phyloP scores from a whole-genome alignment of 2,888 invertebrate genomes.

The Venustoraphidia nigricollis region DNA sequence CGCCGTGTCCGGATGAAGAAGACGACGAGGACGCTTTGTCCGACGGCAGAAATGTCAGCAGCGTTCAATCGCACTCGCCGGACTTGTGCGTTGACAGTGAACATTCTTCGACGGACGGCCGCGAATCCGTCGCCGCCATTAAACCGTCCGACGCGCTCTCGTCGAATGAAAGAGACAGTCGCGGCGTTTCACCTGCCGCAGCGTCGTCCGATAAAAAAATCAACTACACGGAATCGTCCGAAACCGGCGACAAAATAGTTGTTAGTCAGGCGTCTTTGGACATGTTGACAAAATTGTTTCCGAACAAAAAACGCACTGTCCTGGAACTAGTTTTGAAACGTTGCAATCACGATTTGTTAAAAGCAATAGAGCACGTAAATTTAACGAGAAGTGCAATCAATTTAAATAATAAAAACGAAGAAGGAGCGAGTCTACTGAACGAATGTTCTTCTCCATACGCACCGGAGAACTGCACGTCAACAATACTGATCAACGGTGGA shows the following conservation, averaged over 20 bases:
- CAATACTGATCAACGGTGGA: constrained; percentile 2
- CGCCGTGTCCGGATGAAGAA: constrained; percentile 39
- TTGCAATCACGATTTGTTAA: constrained; percentile 81
- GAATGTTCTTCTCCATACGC: constrained; percentile 11
- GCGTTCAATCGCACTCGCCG: neutral
- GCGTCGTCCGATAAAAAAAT: constrained; percentile 11
- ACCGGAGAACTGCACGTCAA: constrained; percentile 10
- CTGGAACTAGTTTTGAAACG: constrained; percentile 81
- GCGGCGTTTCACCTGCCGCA: constrained; percentile 8
- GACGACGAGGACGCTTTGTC: constrained; percentile 1
- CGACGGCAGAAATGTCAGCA: too few species aligned
- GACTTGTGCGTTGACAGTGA: neutral
- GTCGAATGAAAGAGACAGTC: constrained; percentile 4
- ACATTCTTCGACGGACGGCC: neutral
- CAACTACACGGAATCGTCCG: constrained; percentile 11
- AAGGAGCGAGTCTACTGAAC: constrained; percentile 8
- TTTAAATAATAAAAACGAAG: neutral
- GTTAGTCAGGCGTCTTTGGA: constrained; percentile 65
- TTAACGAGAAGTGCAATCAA: constrained; percentile 9
- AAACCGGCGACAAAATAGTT: constrained; percentile 17
- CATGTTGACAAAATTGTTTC: constrained; percentile 77
- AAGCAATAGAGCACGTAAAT: constrained; percentile 78
- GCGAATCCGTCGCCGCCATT: constrained; percentile 9
- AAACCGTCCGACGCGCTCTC: constrained; percentile 7
- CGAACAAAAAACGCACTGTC: constrained; percentile 75